These are phyloP conservation scores for Tragelaphus oryx DNA, from an alignment of 2,797 vertebrate species.

Conservation along the genomic window DNA sequence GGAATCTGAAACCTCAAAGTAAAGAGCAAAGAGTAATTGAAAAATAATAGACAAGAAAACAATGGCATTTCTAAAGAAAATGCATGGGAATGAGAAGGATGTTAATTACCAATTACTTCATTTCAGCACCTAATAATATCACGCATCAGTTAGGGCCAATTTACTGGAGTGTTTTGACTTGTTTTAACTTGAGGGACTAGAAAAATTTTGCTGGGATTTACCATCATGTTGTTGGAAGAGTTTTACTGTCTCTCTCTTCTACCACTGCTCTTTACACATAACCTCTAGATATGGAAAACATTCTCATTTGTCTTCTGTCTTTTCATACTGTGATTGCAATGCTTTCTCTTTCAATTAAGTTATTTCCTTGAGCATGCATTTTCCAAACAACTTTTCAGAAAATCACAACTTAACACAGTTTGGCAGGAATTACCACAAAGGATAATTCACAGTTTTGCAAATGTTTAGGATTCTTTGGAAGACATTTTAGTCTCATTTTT, in stretches of 20 bases:
- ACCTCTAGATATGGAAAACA: background rate
- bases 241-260: background rate
- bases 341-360: slow-evolving; percentile 9
- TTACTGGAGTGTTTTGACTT: slow-evolving; percentile 4
- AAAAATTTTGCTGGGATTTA: background rate
- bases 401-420: background rate
- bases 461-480: background rate
- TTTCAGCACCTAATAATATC: background rate
- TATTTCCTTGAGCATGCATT: background rate
- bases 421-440: background rate
- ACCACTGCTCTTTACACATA: background rate
- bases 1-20: background rate
- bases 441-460: background rate
- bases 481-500: background rate
- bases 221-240: background rate
- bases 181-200: background rate
- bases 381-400: slow-evolving; percentile 36
- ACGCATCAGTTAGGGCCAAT: background rate
- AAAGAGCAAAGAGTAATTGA: background rate
- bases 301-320: background rate
- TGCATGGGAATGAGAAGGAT: background rate
- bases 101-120: background rate
- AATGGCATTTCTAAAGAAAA: background rate
- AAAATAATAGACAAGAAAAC: background rate
- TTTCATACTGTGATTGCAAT: background rate